These are phyloP conservation scores for Perca flavescens DNA, from an alignment of 2,113 vertebrate genomes.

Conservation along the genomic window DNA sequence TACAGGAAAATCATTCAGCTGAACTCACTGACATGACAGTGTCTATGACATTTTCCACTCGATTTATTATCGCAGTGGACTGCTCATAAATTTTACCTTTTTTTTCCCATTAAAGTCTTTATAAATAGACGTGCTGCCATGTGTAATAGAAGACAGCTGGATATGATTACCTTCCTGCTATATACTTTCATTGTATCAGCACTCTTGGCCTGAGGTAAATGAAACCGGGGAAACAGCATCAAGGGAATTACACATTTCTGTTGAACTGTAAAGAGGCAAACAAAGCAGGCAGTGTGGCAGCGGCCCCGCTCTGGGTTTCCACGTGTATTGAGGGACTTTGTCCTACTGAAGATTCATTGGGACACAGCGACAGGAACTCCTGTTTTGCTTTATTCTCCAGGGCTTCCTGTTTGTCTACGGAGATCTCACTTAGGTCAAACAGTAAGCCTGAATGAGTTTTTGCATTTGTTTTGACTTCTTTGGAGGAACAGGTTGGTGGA, in stretches of 20 bases:
- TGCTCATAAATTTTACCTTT: conserved; percentile 18
- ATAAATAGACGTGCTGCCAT: conserved; percentile 77
- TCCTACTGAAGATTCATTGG: conserved; percentile 45
- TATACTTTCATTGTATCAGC: conserved; percentile 81
- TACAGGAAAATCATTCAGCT: conserved; percentile 47
- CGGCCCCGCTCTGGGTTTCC: conserved; percentile 41
- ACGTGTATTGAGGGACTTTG: conserved; percentile 57
- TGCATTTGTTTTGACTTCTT: conserved; percentile 43
- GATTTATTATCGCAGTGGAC: conserved; percentile 52
- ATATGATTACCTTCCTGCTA: conserved; percentile 78
- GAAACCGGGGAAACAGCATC: conserved; percentile 71
- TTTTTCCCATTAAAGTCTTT: conserved; percentile 60
- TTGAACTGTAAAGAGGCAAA: conserved; percentile 70
- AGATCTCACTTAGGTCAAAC: conserved; percentile 50
- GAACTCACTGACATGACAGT: conserved; percentile 34
- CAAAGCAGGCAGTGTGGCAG: conserved; percentile 81
- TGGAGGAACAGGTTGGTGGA: conserved; percentile 24
- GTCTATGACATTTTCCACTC: conserved; percentile 56
- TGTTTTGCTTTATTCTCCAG: conserved; percentile 43
- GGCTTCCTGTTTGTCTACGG: conserved; percentile 63
- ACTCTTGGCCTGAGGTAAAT: conserved; percentile 81
- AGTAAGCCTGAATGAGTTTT: conserved; percentile 28
- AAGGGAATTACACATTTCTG: conserved; percentile 74
- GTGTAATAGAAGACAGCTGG: conserved; percentile 81
- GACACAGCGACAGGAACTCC: conserved; percentile 62